Evolutionary conservation across 2,797 vertebrate species (phyloP).

Genomic region (Borostomias antarcticus): DNA sequence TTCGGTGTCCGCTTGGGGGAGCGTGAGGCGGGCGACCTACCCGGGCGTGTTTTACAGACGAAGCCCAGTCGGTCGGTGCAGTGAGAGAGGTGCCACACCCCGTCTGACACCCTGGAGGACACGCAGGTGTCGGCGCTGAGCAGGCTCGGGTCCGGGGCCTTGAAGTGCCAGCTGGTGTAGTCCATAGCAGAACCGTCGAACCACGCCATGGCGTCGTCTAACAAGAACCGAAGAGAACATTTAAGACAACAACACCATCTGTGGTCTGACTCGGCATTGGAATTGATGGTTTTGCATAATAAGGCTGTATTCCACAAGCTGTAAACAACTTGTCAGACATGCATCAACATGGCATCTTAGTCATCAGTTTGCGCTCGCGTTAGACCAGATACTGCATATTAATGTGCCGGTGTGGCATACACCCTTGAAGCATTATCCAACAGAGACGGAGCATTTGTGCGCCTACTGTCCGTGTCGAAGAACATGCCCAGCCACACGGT

Average conservation of each 20-base stretch:
- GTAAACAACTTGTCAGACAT: too few species aligned
- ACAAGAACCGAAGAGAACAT: conserved; percentile 10
- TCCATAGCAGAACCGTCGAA: conserved; percentile 82
- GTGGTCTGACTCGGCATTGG: too few species aligned
- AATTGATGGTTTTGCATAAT: too few species aligned
- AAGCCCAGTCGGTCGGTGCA: conserved; percentile 85
- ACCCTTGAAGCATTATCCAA: too few species aligned
- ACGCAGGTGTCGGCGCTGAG: conserved; percentile 79
- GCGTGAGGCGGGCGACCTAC: conserved; percentile 63
- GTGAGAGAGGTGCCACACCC: conserved; percentile 80
- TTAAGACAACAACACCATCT: too few species aligned
- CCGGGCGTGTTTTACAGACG: conserved; percentile 85
- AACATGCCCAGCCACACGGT: conserved; percentile 86
- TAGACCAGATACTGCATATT: too few species aligned
- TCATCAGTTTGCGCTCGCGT: too few species aligned
- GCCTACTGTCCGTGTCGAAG: conserved; percentile 84
- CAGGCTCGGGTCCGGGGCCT: conserved; percentile 71
- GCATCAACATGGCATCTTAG: too few species aligned
- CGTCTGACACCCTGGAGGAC: conserved; percentile 76
- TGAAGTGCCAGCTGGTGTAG: conserved; percentile 86
- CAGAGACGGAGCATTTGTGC: too few species aligned
- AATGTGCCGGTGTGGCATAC: too few species aligned
- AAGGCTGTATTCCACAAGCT: too few species aligned
- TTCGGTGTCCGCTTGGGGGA: too few species aligned
- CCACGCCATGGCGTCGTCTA: conserved; percentile 83